Percentiles rank a stretch among this genome's conserved stretches.
These are phyloP conservation scores for Lacanobia wlatinum DNA, from an alignment of 2,888 invertebrate species.

Conservation along the genomic window DNA sequence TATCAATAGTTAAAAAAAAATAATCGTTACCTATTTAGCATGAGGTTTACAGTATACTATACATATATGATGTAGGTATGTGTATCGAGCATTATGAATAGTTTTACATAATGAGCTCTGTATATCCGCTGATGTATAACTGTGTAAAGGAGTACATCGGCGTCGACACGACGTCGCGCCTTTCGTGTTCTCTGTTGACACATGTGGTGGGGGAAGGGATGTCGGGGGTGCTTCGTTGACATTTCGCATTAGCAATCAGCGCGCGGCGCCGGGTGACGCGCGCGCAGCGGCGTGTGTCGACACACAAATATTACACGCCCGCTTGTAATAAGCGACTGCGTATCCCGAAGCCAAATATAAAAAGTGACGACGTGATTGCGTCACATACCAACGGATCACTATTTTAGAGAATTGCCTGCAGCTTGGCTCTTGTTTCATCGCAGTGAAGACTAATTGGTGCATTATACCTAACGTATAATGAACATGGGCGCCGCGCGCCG, in stretches of 20 bases:
- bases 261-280: conserved; percentile 31
- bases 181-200: conserved; percentile 26
- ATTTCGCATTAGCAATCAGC: conserved; percentile 64
- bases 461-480: no score
- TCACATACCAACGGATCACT: background rate
- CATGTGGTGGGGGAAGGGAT: background rate
- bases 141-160: background rate
- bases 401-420: background rate
- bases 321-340: conserved; percentile 23
- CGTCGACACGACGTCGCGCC: background rate
- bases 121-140: conserved; percentile 1
- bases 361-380: background rate
- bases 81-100: background rate
- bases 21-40: no score
- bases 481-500: no score
- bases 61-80: background rate
- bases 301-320: conserved; percentile 32
- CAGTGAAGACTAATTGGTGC: no score
- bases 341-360: conserved; percentile 11
- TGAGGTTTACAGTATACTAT: background rate
- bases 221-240: conserved; percentile 46
- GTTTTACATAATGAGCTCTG: background rate
- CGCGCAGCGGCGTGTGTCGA: conserved; percentile 12
- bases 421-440: background rate
- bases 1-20: no score